Evolutionary conservation across 2,797 vertebrate species (phyloP), one percentile per base, ranked within the genome.

Genomic region (Pseudotriccus pelzelni): DNA sequence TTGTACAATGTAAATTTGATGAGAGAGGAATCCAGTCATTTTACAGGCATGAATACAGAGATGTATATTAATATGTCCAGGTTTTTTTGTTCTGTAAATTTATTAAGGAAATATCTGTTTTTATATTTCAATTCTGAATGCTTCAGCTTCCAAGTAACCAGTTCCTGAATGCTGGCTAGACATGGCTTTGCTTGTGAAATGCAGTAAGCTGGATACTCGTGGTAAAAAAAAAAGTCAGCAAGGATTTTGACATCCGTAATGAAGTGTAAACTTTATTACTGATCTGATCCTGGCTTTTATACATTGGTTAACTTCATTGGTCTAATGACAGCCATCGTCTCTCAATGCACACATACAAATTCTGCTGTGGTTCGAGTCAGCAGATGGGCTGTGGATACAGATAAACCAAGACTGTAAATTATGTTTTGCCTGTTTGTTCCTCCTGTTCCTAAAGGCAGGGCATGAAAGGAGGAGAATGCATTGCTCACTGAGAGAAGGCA

Each of bases 1-100:
- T 96, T 97, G 96, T 90, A 98, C 97, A 98, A 98, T 98, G 97
- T 96, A 98, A 98, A 98, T 98, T 97, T 98, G 98, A 98, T 98
- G 97, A 98, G 97, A 98, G 87, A 94, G 69, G 97, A 98, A 97
- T 98, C 96, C 94, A 97, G 63, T 97, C 89, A 97, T 97, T 96
- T 97, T 96, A 91, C 63, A 93, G 94, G 86, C 94, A 84, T 92
- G 96, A 97, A 96, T 93, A 90, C 83, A 95, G 97, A 97, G 92
- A 88, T 53, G 91, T 97, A 89, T 96, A 96, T 97, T 97, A 98
- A 96, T 94, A 96, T 88, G 97, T 98, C 97, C 97, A 52, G 92
- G 96, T 96, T 93, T 97, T 39, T 96, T 97, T 96, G 97, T 97
- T 95, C 95, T 96, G 94, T 94, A 96, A 90, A 96, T 97, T 97